These are phyloP conservation scores for Pseudanteris insignis DNA, from an alignment of 2,888 invertebrate genomes.

Conservation along the genomic window DNA sequence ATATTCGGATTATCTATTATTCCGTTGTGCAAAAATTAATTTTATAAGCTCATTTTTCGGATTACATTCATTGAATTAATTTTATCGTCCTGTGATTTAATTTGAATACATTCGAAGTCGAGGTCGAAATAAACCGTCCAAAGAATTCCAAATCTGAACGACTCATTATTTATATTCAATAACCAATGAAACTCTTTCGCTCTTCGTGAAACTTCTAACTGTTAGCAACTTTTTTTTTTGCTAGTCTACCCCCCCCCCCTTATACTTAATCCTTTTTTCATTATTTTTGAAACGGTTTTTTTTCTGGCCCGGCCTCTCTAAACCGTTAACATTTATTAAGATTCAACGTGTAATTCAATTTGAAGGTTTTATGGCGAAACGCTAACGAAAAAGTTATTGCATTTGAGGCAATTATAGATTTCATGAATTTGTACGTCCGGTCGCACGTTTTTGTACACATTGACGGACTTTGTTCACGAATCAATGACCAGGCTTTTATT, in stretches of 20 bases:
- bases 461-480: not conserved
- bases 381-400: not conserved
- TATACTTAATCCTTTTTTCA: too few relatives aligned
- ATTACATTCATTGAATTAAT: conserved; percentile 41
- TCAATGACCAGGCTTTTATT: conserved; percentile 3
- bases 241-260: too few relatives aligned
- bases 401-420: not conserved
- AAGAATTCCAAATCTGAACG: conserved; percentile 15
- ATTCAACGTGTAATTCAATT: not conserved
- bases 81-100: conserved; percentile 32
- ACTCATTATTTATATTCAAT: conserved; percentile 18
- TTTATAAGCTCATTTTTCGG: conserved; percentile 36
- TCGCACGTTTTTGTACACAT: conserved; percentile 10
- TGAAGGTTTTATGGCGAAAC: not conserved
- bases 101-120: conserved; percentile 28
- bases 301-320: too few relatives aligned
- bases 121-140: conserved; percentile 16
- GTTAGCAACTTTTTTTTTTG: conserved; percentile 2
- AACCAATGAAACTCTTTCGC: too few relatives aligned
- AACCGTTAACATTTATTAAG: too few relatives aligned
- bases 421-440: not conserved
- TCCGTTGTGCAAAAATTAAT: conserved; percentile 23
- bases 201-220: too few relatives aligned
- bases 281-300: too few relatives aligned
- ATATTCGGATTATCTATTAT: conserved; percentile 23